A percentile compares a stretch with the other conserved stretches of the same genome.
Conservation (phyloP, 2,113 vertebrate species). For the Oryzias melastigma region DNA sequence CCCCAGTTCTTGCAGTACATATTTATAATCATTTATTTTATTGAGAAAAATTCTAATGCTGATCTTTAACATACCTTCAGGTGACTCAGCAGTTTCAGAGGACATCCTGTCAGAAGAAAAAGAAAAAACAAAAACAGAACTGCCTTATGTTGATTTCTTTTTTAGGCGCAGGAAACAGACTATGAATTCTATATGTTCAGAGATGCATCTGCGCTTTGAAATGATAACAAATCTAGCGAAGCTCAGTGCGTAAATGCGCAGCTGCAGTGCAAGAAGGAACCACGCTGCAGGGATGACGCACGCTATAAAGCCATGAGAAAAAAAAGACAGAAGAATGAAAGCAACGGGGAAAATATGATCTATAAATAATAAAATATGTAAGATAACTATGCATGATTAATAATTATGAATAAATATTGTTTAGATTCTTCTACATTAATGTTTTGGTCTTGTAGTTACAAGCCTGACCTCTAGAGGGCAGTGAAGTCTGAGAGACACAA, state of each 20-base stretch:
- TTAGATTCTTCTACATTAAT: background rate
- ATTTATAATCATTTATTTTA: background rate
- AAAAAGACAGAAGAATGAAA: background rate
- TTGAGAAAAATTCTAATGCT: background rate
- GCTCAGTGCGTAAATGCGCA: background rate
- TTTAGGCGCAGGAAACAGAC: too few species aligned
- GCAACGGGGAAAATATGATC: background rate
- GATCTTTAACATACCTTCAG: conserved; percentile 46
- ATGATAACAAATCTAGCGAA: background rate
- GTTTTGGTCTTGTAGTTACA: rapidly evolving
- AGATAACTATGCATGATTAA: too few species aligned
- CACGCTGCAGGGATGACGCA: conserved; percentile 3
- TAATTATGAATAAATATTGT: background rate
- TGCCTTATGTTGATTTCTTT: too few species aligned
- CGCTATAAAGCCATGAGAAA: background rate
- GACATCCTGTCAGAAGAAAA: conserved; percentile 43
- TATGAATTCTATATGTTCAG: too few species aligned
- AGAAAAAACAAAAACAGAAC: too few species aligned
- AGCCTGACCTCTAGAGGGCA: conserved; percentile 11
- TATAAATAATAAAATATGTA: too few species aligned
- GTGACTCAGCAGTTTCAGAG: conserved; percentile 61
- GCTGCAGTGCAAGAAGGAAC: conserved; percentile 6
- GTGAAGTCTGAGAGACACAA: background rate
- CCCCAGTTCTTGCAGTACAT: too few species aligned
- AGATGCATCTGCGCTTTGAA: background rate